Conservation (phyloP, 1,140 invertebrate species). For the Chlorops oryzae region DNA sequence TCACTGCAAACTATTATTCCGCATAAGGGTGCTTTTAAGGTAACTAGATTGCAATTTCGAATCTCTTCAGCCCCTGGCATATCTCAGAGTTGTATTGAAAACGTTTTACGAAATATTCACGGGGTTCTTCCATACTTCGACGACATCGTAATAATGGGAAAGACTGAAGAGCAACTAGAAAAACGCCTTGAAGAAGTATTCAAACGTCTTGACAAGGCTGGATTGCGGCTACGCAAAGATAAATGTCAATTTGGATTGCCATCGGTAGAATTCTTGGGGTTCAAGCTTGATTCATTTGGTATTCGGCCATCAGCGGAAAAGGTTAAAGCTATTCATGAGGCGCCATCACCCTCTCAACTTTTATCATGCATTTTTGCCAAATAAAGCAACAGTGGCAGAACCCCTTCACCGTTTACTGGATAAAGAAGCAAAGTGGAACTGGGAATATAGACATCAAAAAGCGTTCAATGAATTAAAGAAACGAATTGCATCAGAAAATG, state of each 20-base stretch:
- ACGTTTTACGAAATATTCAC: conserved; percentile 24
- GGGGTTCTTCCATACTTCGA: conserved; percentile 36
- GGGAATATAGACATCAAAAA: conserved; percentile 26
- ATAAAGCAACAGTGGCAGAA: too few relatives aligned
- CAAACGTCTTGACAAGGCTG: conserved; percentile 1
- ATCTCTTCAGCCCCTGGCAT: conserved; percentile 48
- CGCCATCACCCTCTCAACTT: conserved; percentile 42
- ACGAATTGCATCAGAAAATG: conserved; percentile 30
- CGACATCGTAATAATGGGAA: conserved; percentile 32
- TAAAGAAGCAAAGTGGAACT: conserved; percentile 27
- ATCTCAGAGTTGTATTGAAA: too few relatives aligned
- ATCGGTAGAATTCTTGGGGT: conserved; percentile 18
- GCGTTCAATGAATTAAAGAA: conserved; percentile 34
- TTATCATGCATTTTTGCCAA: conserved; percentile 45
- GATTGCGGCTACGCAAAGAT: background rate
- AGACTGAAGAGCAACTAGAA: background rate
- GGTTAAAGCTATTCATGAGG: conserved; percentile 39
- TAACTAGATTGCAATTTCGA: conserved; percentile 51
- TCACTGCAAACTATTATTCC: conserved; percentile 33
- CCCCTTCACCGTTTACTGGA: conserved; percentile 22
- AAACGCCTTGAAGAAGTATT: conserved; percentile 1
- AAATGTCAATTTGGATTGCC: background rate
- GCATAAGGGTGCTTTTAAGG: conserved; percentile 48
- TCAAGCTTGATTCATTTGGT: conserved; percentile 26
- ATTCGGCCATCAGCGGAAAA: conserved; percentile 33